These are phyloP conservation scores for Drosophila tristis DNA, from an alignment of 1,140 invertebrate species.

Conservation along the genomic window DNA sequence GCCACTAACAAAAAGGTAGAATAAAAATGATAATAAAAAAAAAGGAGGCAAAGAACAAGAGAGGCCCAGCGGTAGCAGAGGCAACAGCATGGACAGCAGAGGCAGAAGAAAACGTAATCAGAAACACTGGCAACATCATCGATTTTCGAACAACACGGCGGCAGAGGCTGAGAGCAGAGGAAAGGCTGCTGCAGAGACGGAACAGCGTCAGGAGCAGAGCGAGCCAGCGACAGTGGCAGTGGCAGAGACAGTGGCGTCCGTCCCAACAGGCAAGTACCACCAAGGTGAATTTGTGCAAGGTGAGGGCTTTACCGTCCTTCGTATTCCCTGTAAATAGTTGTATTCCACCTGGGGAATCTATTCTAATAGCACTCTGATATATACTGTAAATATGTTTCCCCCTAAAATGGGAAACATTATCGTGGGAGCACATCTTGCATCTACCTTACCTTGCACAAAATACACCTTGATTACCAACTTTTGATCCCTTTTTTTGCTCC, in stretches of 20 bases:
- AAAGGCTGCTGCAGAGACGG: slow-evolving; percentile 5
- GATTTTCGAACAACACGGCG: slow-evolving; percentile 71
- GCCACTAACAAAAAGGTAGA: slow-evolving; percentile 55
- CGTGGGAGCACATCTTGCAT: no score
- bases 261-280: slow-evolving; percentile 3
- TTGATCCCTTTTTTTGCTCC: slow-evolving; percentile 77
- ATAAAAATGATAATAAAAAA: slow-evolving; percentile 63
- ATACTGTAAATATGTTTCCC: no score
- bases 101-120: slow-evolving; percentile 77
- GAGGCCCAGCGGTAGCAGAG: slow-evolving; percentile 26
- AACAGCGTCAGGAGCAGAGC: not conserved
- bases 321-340: no score
- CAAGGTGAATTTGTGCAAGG: no score
- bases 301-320: no score
- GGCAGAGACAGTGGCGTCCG: slow-evolving; percentile 15
- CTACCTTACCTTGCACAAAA: not conserved
- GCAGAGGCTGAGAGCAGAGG: slow-evolving; percentile 17
- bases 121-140: slow-evolving; percentile 70
- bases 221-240: slow-evolving; percentile 11
- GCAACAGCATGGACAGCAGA: slow-evolving; percentile 46
- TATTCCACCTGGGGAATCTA: no score
- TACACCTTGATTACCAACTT: slow-evolving; percentile 51
- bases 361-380: no score
- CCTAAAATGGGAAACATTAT: no score
- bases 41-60: slow-evolving; percentile 30